phyloP scores from a whole-genome alignment of 2,888 invertebrate species.

The Spialia ferax region DNA sequence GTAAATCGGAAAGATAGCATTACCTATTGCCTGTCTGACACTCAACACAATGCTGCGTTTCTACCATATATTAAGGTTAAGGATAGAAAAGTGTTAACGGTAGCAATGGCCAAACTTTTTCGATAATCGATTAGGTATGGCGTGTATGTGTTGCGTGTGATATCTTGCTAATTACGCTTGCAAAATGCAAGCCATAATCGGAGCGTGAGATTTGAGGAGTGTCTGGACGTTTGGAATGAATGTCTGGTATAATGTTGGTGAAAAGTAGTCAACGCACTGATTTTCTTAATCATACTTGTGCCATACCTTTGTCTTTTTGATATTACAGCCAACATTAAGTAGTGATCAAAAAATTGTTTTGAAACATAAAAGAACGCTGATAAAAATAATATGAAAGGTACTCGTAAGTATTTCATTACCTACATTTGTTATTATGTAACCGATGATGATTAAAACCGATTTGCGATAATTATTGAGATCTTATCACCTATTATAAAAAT shows the following conservation, averaged over 20 bases:
- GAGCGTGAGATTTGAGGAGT: constrained; percentile 63
- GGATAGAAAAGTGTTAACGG: constrained; percentile 69
- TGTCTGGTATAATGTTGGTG: not conserved
- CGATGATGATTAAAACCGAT: constrained; percentile 22
- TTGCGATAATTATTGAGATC: constrained; percentile 19
- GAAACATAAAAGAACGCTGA: constrained; percentile 2
- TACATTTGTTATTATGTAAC: constrained; percentile 26
- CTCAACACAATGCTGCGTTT: constrained; percentile 62
- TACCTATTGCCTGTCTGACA: constrained; percentile 62
- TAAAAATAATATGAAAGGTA: constrained; percentile 21
- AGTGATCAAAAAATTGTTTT: constrained; percentile 15
- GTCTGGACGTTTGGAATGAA: constrained; percentile 36
- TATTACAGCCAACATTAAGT: not conserved
- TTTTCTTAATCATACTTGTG: too few relatives aligned
- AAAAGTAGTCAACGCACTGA: not conserved
- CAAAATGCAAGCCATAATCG: constrained; percentile 55
- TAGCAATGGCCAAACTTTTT: constrained; percentile 58
- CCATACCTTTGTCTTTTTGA: constrained; percentile 3
- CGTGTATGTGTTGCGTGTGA: constrained; percentile 54
- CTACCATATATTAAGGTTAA: constrained; percentile 75
- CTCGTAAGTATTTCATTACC: constrained; percentile 10
- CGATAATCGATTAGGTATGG: constrained; percentile 65
- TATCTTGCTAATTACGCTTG: constrained; percentile 60
- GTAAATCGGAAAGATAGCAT: constrained; percentile 67
- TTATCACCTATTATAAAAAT: constrained; percentile 26